These are phyloP conservation scores for Lagorchestes hirsutus DNA, from an alignment of 2,797 vertebrate species.

Conservation along the genomic window DNA sequence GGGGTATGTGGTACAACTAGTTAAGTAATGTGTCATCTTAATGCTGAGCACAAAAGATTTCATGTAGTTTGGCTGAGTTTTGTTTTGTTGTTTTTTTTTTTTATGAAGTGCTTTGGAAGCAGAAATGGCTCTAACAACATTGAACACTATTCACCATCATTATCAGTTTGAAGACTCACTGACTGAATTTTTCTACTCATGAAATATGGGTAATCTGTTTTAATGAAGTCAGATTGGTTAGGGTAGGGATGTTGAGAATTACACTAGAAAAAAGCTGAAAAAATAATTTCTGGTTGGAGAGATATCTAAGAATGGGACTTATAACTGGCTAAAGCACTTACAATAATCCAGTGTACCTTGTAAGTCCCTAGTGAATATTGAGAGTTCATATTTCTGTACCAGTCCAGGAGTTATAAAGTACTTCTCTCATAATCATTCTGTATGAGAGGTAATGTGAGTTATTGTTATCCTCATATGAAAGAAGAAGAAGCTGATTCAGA, in stretches of 20 bases:
- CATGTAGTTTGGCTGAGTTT: slow-evolving; percentile 31
- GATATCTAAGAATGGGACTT: slow-evolving; percentile 23
- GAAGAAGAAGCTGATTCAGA: background rate
- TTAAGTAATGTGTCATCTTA: slow-evolving; percentile 73
- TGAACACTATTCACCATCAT: slow-evolving; percentile 41
- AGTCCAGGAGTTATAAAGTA: background rate
- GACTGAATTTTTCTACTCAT: slow-evolving; percentile 36
- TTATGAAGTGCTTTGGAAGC: slow-evolving; percentile 55
- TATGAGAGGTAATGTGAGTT: background rate
- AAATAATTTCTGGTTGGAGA: slow-evolving; percentile 13
- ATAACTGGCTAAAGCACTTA: background rate
- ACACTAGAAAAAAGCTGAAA: background rate
- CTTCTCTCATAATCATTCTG: background rate
- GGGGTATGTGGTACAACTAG: background rate
- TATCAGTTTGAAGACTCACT: slow-evolving; percentile 49
- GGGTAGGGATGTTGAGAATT: slow-evolving; percentile 11
- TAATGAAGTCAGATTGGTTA: slow-evolving; percentile 32
- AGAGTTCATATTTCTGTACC: background rate
- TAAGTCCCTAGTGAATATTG: background rate
- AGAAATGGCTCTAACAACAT: background rate
- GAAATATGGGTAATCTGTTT: slow-evolving; percentile 37
- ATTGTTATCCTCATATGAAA: background rate
- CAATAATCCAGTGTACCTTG: background rate
- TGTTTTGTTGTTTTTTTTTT: slow-evolving; percentile 48
- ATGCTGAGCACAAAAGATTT: slow-evolving; percentile 46